phyloP scores from a whole-genome alignment of 2,113 vertebrate species.

The Panthera uncia region DNA sequence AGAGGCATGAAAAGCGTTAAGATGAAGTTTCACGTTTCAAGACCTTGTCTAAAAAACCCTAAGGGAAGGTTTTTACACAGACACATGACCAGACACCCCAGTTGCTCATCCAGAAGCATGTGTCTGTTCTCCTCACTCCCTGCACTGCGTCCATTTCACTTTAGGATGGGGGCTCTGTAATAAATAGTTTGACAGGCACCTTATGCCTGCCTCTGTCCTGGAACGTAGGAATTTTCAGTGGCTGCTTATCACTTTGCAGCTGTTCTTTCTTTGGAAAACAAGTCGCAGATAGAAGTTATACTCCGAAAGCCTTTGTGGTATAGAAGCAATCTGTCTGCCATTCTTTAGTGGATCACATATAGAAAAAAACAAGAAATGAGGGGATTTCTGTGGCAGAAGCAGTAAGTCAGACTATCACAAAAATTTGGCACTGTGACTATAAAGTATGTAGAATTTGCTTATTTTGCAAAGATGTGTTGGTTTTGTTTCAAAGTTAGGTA shows the following conservation, averaged over 20 bases:
- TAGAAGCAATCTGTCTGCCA: not conserved
- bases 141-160: not conserved
- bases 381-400: not conserved
- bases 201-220: not conserved
- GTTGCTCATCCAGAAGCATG: not conserved
- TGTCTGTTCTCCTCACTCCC: not conserved
- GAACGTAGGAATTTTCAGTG: constrained; percentile 12
- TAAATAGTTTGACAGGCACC: not conserved
- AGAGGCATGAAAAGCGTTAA: not conserved
- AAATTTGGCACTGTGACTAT: not conserved
- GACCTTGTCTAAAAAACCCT: not conserved
- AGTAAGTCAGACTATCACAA: not conserved
- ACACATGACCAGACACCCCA: accelerated
- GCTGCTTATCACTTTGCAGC: constrained; percentile 6
- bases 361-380: not conserved
- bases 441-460: not conserved
- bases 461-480: not conserved
- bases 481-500: constrained; percentile 54
- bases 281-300: not conserved
- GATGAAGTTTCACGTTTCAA: not conserved
- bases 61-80: not conserved
- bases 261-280: not conserved
- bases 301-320: not conserved
- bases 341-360: not conserved
- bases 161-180: not conserved